These are phyloP conservation scores for Esox masquinongy DNA, from an alignment of 2,797 vertebrate species.

Conservation along the genomic window DNA sequence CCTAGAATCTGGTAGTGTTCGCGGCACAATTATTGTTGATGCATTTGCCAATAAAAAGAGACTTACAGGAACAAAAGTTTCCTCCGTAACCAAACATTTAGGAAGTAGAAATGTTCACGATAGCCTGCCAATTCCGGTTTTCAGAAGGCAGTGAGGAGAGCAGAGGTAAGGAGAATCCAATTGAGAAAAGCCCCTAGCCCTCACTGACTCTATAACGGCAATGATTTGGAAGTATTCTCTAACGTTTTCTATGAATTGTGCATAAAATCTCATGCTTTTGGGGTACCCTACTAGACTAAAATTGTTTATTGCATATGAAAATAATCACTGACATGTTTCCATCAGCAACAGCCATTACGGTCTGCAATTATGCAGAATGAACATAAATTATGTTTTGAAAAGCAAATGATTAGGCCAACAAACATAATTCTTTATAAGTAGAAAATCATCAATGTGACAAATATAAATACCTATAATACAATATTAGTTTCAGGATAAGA, in stretches of 20 bases:
- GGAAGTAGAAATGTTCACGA: conserved; percentile 2
- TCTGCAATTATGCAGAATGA: not conserved
- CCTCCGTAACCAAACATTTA: conserved; percentile 5
- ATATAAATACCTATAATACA: not conserved
- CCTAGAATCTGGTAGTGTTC: not conserved
- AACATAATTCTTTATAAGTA: too few relatives aligned
- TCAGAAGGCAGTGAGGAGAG: too few relatives aligned
- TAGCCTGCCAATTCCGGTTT: not conserved
- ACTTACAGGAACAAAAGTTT: not conserved
- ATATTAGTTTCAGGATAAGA: not conserved
- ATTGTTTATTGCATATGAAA: not conserved
- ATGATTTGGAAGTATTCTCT: too few relatives aligned
- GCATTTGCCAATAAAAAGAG: not conserved
- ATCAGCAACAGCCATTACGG: not conserved
- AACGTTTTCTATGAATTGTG: not conserved
- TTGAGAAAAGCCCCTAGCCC: too few relatives aligned
- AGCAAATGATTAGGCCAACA: too few relatives aligned
- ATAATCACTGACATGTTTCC: not conserved
- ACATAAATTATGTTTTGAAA: not conserved
- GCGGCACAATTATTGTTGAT: not conserved
- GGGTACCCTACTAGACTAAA: not conserved
- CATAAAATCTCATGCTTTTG: not conserved
- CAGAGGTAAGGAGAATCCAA: too few relatives aligned
- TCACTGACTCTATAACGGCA: too few relatives aligned
- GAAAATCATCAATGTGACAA: too few relatives aligned